Evolutionary conservation across 2,113 vertebrate species (phyloP), one percentile per base, ranked within the genome.

Genomic region (Oreochromis spilurus): DNA sequence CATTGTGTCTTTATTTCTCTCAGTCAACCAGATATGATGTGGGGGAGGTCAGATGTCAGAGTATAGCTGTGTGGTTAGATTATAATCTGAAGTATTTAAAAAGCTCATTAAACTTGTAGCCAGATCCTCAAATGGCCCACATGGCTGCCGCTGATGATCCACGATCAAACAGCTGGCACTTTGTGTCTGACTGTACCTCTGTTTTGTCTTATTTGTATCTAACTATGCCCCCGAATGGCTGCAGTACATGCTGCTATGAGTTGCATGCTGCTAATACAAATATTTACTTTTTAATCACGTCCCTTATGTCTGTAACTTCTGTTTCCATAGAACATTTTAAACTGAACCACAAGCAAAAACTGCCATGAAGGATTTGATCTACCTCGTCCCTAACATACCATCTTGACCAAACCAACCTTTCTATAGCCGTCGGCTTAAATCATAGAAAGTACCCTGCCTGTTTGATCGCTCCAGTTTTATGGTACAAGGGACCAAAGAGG

Each of bases 61-160:
- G 65, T 81, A 87, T 54, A 78, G 85, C 60, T 89, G 36, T 58
- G 70, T 36, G 65, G 52, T 87, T 55, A 79, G 58, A 53, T 45
- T 53, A 58, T 88, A 21, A 65, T 85, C 38, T 83, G 60, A 88
- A 88, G 45, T 36, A 62, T 62, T 36, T 62, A 62, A 29, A 77
- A 77, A 52, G 45, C 72, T 52, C 17, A n/a, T n/a, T 81, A 82
- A 65, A 84, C 40, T 34, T 65, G 38, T n/a, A 9, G 84, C 60
- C 84, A 82, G 83, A 82, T 65, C 84, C 67, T 50, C 2, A 6
- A 17, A 24, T 48, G 80, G 24, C 81, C 88, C 82, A 78, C 17
- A 43, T 87, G 45, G 58, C 77, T 55, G 16, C 36, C 26, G 57
- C 79, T 58, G 81, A 34, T 38, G 31, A 65, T 36, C 19, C 19